A percentile compares a stretch with the other conserved stretches of the same genome.
Evolutionary conservation across 2,888 invertebrate species (phyloP).

Genomic region (Synergus japonicus): DNA sequence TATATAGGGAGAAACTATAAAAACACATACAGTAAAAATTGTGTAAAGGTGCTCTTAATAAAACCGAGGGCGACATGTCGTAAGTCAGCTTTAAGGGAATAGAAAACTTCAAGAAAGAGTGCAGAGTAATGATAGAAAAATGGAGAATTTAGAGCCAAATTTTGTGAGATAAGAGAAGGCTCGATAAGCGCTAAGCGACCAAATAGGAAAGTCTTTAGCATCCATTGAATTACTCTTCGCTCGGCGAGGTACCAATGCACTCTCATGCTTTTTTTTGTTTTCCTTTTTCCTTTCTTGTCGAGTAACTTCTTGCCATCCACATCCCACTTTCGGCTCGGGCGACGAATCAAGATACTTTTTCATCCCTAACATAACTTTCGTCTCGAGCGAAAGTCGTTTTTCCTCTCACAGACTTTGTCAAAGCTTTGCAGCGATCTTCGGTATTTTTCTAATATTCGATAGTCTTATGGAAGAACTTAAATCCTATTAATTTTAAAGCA

Average conservation of each 20-base stretch:
- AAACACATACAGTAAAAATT: not conserved
- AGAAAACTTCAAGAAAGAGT: not conserved
- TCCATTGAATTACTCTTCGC: conserved; percentile 9
- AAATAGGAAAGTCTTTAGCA: conserved; percentile 12
- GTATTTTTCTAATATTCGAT: not conserved
- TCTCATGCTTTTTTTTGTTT: conserved; percentile 22
- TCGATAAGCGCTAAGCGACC: not conserved
- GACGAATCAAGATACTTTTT: conserved; percentile 32
- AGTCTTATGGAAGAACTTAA: not conserved
- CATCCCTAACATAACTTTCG: conserved; percentile 29
- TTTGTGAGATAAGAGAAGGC: not conserved
- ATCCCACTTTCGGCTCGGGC: conserved; percentile 30
- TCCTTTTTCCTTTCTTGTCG: conserved; percentile 1
- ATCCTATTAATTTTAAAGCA: no score
- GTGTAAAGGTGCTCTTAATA: not conserved
- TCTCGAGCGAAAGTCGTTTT: conserved; percentile 20
- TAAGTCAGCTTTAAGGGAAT: no score
- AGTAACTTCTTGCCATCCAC: conserved; percentile 37
- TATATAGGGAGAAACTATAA: not conserved
- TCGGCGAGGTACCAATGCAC: conserved; percentile 8
- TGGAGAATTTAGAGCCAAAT: not conserved
- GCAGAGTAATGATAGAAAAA: not conserved
- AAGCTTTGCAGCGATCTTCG: not conserved
- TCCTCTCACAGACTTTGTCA: conserved; percentile 29
- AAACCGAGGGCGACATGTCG: not conserved